phyloP scores from a whole-genome alignment of 2,797 vertebrate species.

The Prionace glauca region DNA sequence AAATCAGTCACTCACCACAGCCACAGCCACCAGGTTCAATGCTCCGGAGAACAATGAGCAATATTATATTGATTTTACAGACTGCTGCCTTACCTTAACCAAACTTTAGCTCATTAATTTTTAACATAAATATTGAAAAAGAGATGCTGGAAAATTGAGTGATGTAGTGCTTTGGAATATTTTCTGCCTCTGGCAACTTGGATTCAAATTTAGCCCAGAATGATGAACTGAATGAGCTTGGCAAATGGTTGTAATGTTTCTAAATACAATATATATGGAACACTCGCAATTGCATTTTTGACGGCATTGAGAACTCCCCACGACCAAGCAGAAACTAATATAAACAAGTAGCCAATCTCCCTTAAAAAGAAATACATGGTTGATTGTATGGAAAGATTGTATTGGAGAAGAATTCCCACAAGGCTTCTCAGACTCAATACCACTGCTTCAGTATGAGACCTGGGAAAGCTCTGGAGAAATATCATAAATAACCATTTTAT shows the following conservation, averaged over 20 bases:
- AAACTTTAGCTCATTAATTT: conserved; percentile 4
- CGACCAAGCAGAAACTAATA: background rate
- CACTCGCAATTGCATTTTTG: background rate
- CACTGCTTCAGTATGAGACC: background rate
- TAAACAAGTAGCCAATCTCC: background rate
- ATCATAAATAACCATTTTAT: background rate
- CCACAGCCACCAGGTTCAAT: too few species aligned
- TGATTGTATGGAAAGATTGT: background rate
- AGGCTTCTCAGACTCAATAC: background rate
- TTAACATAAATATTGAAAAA: background rate
- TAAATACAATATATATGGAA: background rate
- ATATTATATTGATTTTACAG: background rate
- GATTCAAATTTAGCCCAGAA: background rate
- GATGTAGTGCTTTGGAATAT: background rate
- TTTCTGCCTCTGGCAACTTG: background rate
- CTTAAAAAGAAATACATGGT: background rate
- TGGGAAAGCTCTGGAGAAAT: background rate
- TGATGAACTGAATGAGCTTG: background rate
- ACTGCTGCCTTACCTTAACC: background rate
- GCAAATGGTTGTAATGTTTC: background rate
- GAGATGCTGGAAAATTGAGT: background rate
- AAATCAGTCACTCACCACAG: too few species aligned
- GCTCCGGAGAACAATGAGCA: too few species aligned
- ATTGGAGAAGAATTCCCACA: background rate
- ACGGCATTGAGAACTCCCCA: background rate